Evolutionary conservation across 2,113 vertebrate species (phyloP).

Genomic region (Dromiciops gliroides): DNA sequence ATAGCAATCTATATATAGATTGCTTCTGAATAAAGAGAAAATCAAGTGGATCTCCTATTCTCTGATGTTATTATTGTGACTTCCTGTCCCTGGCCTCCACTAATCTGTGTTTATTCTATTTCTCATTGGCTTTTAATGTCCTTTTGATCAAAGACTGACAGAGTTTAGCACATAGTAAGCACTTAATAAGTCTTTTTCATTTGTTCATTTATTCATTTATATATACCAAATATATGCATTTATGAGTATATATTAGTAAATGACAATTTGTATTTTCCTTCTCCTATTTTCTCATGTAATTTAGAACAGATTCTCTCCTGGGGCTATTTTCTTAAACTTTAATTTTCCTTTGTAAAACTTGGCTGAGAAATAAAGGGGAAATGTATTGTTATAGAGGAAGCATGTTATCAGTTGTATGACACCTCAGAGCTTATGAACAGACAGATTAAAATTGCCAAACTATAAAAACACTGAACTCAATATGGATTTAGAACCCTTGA

Average conservation of each 20-base stretch:
- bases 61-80: background rate
- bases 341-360: background rate
- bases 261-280: background rate
- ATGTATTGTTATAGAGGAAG: background rate
- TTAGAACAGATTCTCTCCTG: background rate
- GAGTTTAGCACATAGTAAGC: background rate
- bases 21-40: background rate
- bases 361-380: background rate
- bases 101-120: background rate
- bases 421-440: background rate
- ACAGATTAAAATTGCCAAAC: background rate
- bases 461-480: background rate
- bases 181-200: background rate
- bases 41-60: background rate
- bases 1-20: background rate
- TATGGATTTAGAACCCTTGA: background rate
- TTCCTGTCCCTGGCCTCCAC: background rate
- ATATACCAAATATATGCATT: background rate
- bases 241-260: background rate
- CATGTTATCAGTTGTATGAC: background rate
- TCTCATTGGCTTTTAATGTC: background rate
- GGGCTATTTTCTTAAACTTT: constrained; percentile 22
- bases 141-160: background rate
- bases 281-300: background rate
- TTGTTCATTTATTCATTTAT: background rate